These are phyloP conservation scores for Strix uralensis DNA, from an alignment of 2,113 vertebrate species.

Conservation along the genomic window DNA sequence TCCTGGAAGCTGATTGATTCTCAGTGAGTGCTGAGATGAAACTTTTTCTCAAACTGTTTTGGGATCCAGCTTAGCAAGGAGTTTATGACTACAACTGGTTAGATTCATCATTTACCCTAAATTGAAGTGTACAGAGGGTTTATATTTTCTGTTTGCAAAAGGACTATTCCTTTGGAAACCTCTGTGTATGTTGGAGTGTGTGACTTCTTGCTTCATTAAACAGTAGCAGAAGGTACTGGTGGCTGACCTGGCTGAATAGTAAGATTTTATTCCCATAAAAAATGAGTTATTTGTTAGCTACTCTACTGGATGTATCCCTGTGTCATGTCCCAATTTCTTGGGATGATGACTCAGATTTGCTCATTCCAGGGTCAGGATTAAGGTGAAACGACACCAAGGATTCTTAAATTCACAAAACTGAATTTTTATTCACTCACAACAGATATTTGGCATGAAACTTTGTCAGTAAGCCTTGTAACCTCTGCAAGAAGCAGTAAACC, in stretches of 20 bases:
- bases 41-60: neutral
- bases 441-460: too few species aligned
- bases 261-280: neutral
- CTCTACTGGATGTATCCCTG: neutral
- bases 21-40: neutral
- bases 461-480: too few species aligned
- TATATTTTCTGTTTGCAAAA: neutral
- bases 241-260: neutral
- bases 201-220: neutral
- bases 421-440: too few species aligned
- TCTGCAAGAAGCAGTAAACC: too few species aligned
- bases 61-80: neutral
- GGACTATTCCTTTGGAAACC: neutral
- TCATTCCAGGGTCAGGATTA: too few species aligned
- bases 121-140: neutral
- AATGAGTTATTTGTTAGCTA: neutral
- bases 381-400: too few species aligned
- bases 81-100: neutral
- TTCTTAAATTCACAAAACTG: too few species aligned
- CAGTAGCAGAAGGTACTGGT: neutral
- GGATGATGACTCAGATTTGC: too few species aligned
- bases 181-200: neutral
- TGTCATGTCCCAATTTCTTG: too few species aligned
- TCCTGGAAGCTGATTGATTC: neutral
- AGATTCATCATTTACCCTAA: neutral